These are phyloP conservation scores for Mactra quadrangularis DNA, from an alignment of 1,140 invertebrate species.

Conservation along the genomic window DNA sequence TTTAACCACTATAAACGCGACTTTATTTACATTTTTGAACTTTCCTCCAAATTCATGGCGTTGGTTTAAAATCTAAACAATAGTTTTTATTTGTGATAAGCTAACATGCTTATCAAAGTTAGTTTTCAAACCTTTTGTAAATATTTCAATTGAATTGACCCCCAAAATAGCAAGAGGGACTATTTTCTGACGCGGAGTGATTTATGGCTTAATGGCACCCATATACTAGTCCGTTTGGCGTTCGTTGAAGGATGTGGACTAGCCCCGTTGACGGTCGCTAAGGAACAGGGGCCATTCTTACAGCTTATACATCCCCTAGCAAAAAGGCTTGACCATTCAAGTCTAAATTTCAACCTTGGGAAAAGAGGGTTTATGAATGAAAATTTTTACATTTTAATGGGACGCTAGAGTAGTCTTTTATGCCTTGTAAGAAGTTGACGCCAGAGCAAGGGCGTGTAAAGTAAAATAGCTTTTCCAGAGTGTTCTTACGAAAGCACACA, in stretches of 20 bases:
- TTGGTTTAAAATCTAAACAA: constrained; percentile 15
- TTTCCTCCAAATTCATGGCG: not conserved
- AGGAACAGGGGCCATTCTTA: too few relatives aligned
- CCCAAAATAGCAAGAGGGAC: constrained; percentile 41
- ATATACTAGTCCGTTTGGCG: constrained; percentile 21
- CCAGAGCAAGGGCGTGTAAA: too few relatives aligned
- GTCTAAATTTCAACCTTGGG: too few relatives aligned
- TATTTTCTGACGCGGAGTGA: constrained; percentile 57
- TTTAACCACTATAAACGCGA: constrained; percentile 42
- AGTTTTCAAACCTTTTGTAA: constrained; percentile 48
- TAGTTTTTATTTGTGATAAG: constrained; percentile 24
- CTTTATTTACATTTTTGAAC: constrained; percentile 41
- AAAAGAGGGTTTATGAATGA: too few relatives aligned
- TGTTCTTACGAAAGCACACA: too few relatives aligned
- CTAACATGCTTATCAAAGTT: constrained; percentile 53
- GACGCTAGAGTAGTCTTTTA: too few relatives aligned
- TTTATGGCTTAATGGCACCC: constrained; percentile 48
- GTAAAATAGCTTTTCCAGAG: too few relatives aligned
- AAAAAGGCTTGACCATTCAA: too few relatives aligned
- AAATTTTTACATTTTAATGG: too few relatives aligned
- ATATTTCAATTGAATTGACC: constrained; percentile 53
- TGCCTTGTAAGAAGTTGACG: too few relatives aligned
- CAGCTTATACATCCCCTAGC: too few relatives aligned
- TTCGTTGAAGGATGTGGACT: constrained; percentile 4
- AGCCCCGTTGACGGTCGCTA: not conserved